Base-by-base conservation (phyloP, 2,113 vertebrate species). In the Hiodon alosoides region DNA sequence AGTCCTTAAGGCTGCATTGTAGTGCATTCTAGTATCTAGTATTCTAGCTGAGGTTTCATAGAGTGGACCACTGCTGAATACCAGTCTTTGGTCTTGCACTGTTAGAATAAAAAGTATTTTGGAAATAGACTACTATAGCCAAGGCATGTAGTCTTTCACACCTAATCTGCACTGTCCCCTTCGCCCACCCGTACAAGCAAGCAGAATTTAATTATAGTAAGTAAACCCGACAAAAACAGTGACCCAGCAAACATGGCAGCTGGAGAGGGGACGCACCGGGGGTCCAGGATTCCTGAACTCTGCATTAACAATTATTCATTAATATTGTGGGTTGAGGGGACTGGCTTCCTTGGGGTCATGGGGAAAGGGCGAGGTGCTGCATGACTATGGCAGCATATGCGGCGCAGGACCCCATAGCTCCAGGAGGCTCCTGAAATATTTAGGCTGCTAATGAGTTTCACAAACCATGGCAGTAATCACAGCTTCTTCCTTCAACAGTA, bases 211-310 rank as follows among this genome's bases (percentile, higher is more conserved):
- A 69, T 51, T 55, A 1, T 17, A 31, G 31, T 76, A 52, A 69
- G 51, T 17, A 71, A 17, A 31, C 16, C 47, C 67, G 47, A 72
- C 53, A 66, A 57, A 48, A 69, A 61, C 46, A 59, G 65, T 62
- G 65, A 68, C 71, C 76, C 65, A 52, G 72, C 46, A 68, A 73
- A 62, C 54, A 10, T 54, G 47, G 61, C 69, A 65, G 58, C 60
- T 75, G 48, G 53, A 6, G 48, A 54, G 13, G 58, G 48, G 59
- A 47, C 59, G 46, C 57, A 55, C 46, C 3, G 6, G 11, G n/a
- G 55, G 47, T 67, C 48, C 14, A n/a, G 14, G 7, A 61, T 60
- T 46, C 67, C 74, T 51, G 16, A 76, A 55, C 4, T 10, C 13
- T 53, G 50, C 53, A n/a, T 2, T 69, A 52, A 52, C 53, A 13